Conservation (phyloP, 2,797 vertebrate species). For the Strix occidentalis region DNA sequence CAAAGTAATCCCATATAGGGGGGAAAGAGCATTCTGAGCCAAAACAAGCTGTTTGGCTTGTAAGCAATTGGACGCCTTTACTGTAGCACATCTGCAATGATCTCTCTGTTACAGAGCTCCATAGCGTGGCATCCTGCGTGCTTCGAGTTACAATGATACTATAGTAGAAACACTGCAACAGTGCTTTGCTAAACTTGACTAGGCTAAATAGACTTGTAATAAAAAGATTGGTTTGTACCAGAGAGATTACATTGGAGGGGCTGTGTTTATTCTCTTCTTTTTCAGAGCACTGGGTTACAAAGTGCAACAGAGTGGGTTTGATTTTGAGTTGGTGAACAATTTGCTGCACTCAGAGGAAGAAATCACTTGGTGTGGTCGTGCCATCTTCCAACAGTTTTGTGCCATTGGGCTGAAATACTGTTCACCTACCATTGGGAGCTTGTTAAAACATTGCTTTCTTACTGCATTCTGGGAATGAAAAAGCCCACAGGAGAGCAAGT, state of each 20-base stretch:
- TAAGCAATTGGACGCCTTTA: not conserved
- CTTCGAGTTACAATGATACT: not conserved
- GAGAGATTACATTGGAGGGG: too few relatives aligned
- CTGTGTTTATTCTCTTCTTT: not conserved
- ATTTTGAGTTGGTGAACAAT: not conserved
- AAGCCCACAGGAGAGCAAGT: not conserved
- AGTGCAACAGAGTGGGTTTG: not conserved
- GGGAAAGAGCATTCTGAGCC: not conserved
- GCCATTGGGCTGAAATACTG: not conserved
- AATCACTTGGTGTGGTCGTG: not conserved
- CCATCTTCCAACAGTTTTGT: not conserved
- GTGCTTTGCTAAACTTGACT: not conserved
- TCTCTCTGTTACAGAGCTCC: not conserved
- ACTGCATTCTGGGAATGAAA: not conserved
- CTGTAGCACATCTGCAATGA: not conserved
- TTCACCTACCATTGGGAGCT: not conserved
- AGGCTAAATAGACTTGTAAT: not conserved
- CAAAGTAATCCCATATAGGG: not conserved
- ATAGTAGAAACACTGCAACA: not conserved
- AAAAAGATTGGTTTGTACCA: rapidly evolving
- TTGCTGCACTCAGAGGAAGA: not conserved
- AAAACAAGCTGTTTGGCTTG: slow-evolving; percentile 11
- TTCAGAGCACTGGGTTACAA: not conserved
- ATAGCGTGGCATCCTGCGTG: not conserved
- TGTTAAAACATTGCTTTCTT: not conserved